Percentiles rank a stretch among this genome's conserved stretches.
phyloP scores from a whole-genome alignment of 2,113 vertebrate genomes.

The Theristicus caerulescens region DNA sequence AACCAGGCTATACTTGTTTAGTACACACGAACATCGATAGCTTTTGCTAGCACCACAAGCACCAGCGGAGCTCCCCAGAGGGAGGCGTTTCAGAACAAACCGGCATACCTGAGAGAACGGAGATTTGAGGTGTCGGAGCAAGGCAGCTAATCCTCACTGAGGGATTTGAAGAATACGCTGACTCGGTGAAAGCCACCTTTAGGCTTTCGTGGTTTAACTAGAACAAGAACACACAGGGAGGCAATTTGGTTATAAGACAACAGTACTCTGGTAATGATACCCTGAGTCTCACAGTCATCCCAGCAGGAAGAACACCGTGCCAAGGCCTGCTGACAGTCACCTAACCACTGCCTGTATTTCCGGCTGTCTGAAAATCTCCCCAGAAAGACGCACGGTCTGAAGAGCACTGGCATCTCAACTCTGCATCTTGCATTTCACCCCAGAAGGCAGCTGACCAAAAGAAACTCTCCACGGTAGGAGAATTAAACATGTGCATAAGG shows the following conservation, averaged over 20 bases:
- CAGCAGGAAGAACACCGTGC: not conserved
- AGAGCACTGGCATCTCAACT: not conserved
- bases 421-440: not conserved
- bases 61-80: not conserved
- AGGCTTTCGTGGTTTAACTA: constrained; percentile 17
- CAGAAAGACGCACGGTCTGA: not conserved
- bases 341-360: not conserved
- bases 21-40: not conserved
- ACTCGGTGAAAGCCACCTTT: not conserved
- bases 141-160: constrained; percentile 44
- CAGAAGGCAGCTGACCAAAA: not conserved
- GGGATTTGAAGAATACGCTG: not conserved
- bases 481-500: not conserved
- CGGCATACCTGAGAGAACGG: constrained; percentile 56
- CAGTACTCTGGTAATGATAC: not conserved
- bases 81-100: not conserved
- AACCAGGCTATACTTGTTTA: not conserved
- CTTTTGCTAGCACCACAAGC: not conserved
- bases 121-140: constrained; percentile 38
- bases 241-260: not conserved
- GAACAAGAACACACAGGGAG: not conserved
- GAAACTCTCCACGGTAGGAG: not conserved
- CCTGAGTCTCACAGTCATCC: not conserved
- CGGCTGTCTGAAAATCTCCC: not conserved
- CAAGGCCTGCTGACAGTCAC: not conserved